Evolutionary conservation across 2,888 invertebrate species (phyloP).

Genomic region (Stratiomys singularior): DNA sequence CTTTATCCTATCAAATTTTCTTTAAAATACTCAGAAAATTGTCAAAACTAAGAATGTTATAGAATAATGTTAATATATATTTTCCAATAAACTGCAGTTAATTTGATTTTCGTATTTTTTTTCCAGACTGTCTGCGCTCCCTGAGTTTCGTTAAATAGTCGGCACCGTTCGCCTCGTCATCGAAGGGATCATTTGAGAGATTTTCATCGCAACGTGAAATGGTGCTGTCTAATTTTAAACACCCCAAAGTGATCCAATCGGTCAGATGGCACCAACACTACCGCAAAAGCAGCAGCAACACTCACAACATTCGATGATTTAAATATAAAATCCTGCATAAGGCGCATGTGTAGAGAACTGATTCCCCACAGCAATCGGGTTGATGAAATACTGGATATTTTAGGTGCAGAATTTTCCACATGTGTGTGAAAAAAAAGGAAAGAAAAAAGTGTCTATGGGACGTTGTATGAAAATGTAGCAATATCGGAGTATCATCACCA

Average conservation of each 20-base stretch:
- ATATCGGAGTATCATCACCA: neutral
- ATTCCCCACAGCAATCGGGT: neutral
- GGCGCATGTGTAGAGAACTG: neutral
- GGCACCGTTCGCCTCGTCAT: neutral
- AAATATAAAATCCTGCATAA: neutral
- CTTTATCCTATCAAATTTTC: too few relatives aligned
- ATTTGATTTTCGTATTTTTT: too few relatives aligned
- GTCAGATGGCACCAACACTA: neutral
- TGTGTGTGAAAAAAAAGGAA: neutral
- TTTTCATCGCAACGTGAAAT: conserved; percentile 2
- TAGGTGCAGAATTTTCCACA: neutral
- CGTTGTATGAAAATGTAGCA: neutral
- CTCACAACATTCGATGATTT: neutral
- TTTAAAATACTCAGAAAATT: too few relatives aligned
- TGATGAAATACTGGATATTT: neutral
- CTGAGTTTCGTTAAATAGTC: too few relatives aligned
- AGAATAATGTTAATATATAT: too few relatives aligned
- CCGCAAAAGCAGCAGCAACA: neutral
- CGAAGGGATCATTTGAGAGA: neutral
- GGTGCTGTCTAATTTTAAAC: conserved; percentile 4
- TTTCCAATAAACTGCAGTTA: too few relatives aligned
- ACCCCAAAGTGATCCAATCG: neutral
- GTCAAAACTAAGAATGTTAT: too few relatives aligned
- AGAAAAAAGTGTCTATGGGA: neutral
- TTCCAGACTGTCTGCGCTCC: too few relatives aligned